Conservation (phyloP, 2,797 vertebrate genomes). For the Propithecus perrieri region DNA sequence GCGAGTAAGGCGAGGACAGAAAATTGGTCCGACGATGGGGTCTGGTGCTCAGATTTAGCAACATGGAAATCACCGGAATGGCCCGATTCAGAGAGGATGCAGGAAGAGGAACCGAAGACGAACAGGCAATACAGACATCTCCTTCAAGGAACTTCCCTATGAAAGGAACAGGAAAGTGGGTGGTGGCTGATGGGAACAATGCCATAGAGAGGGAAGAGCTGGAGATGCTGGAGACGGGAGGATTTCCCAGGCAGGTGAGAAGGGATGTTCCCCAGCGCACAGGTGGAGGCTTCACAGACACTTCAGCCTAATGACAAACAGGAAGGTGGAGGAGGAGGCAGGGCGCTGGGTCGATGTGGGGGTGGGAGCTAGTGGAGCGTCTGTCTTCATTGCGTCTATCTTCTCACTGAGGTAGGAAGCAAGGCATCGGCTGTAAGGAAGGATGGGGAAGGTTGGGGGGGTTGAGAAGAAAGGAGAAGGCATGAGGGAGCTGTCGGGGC, state of each 20-base stretch:
- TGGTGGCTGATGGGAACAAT: neutral
- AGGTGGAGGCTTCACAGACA: neutral
- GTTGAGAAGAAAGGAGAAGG: neutral
- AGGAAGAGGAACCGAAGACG: neutral
- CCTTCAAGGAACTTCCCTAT: neutral
- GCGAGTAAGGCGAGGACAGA: neutral
- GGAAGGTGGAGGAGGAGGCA: neutral
- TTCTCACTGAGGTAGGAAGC: neutral
- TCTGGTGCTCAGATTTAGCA: neutral
- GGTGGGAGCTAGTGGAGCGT: neutral
- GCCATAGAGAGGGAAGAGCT: neutral
- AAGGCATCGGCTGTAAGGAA: neutral
- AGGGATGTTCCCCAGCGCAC: neutral
- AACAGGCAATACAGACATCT: neutral
- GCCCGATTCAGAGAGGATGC: neutral
- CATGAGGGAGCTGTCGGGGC: accelerated
- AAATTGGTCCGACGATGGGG: neutral
- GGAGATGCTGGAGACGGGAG: neutral
- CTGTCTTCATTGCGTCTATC: neutral
- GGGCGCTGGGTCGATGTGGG: accelerated
- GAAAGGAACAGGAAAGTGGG: neutral
- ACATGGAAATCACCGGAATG: accelerated
- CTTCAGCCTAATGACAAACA: too few relatives aligned
- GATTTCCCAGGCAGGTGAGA: neutral
- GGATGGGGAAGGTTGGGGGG: neutral